Percentiles rank a stretch among this genome's conserved stretches.
Conservation (phyloP, 2,113 vertebrate species). For the Leptocoma aspasia region DNA sequence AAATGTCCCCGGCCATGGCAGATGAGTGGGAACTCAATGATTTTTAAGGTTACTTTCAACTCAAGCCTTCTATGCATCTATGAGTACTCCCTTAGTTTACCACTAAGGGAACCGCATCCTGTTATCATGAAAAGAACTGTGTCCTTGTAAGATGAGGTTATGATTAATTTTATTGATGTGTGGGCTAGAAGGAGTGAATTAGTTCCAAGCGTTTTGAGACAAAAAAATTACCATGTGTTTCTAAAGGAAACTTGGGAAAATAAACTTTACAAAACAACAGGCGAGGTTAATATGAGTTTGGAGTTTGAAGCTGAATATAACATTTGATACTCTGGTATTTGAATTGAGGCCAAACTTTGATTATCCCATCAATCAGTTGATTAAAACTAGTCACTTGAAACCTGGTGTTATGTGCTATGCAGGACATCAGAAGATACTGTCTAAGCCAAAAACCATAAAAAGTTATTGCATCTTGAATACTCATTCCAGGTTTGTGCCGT, state of each 20-base stretch:
- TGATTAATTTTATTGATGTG: background rate
- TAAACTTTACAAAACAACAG: background rate
- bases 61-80: background rate
- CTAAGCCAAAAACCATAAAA: constrained; percentile 13
- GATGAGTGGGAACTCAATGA: background rate
- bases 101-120: too few relatives aligned
- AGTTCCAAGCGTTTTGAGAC: background rate
- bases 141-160: background rate
- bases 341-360: constrained; percentile 11
- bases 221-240: background rate
- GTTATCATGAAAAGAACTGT: background rate
- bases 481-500: background rate
- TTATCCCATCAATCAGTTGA: background rate
- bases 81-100: background rate
- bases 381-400: constrained; percentile 40
- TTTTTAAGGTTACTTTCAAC: background rate
- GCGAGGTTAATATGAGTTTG: background rate
- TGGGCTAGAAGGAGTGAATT: background rate
- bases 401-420: background rate
- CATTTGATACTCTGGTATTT: background rate
- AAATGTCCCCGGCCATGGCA: background rate
- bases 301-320: background rate
- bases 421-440: background rate
- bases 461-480: constrained; percentile 19
- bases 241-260: background rate